Evolutionary conservation across 2,888 invertebrate genomes (phyloP), one percentile per base, ranked within the genome.

Genomic region (Mystacides longicornis): DNA sequence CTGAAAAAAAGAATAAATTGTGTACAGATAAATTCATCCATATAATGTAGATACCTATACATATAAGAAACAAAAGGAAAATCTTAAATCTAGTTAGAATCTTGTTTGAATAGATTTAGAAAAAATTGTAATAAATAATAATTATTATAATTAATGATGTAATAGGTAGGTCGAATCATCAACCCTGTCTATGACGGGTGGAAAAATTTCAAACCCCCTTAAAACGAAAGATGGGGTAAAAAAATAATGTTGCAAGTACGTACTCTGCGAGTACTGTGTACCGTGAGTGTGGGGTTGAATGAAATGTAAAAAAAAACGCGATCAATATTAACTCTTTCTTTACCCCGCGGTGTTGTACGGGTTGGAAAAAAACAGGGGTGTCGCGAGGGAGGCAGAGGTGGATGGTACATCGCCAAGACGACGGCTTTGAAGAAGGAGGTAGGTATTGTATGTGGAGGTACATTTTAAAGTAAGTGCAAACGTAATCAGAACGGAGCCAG

Each of bases 281-380:
- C 37, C 49, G 50, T 42, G 20, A 48, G 60, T 46, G 57, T 58
- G 57, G 74, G 79, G 77, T 78, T 78, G 79, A 79, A 78, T 78
- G 78, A 77, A 79, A 79, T 79, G 78, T 79, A 80, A 74, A 71
- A n/a, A n/a, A n/a, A 78, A 76, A 56, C 59, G 78, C 78, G 80
- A 81, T 81, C 81, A 80, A 81, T 81, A 81, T 81, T 81, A 81
- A 81, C 81, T 81, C 81, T 81, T 81, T 81, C 76, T 75, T 75
- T 73, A 68, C 57, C 70, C 69, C 68, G 67, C 69, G 69, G 69
- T 66, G 60, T 51, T 57, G 57, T 53, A 60, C 57, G 58, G 58
- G 61, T 57, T 58, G 58, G 57, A 45, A 51, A 52, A 22, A 49
- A 52, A 52, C 18, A 55, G 45, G 49, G 57, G 37, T 16, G 56